Percentiles rank a stretch among this genome's conserved stretches.
Conservation (phyloP, 2,113 vertebrate species). For the Furnarius figulus region DNA sequence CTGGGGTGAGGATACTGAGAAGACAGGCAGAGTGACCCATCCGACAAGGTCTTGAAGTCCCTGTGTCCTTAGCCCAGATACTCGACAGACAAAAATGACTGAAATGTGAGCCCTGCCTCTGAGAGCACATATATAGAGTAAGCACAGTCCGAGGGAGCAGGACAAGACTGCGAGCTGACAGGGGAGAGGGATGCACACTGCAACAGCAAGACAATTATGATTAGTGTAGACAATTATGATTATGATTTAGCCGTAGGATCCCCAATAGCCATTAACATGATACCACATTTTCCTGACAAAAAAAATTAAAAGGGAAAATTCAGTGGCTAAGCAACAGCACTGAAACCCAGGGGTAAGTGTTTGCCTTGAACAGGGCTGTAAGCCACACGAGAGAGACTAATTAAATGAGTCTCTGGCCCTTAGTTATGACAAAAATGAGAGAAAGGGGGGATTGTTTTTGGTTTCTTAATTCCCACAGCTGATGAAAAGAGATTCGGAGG, state of each 20-base stretch:
- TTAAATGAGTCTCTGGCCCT: background rate
- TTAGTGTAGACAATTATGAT: conserved; percentile 47
- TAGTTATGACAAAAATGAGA: background rate
- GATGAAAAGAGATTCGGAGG: background rate
- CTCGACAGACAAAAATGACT: background rate
- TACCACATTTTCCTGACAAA: conserved; percentile 29
- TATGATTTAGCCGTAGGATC: conserved; percentile 41
- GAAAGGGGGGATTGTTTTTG: background rate
- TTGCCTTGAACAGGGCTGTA: background rate
- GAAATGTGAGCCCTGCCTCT: background rate
- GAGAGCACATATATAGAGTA: accelerated
- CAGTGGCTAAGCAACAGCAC: background rate
- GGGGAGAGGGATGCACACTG: background rate
- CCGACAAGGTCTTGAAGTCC: background rate
- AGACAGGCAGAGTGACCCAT: background rate
- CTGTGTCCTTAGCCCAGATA: background rate
- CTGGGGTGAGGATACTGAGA: background rate
- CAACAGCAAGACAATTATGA: conserved; percentile 36
- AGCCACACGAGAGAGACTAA: background rate
- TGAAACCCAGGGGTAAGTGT: background rate
- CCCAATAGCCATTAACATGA: conserved; percentile 17
- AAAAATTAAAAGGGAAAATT: background rate
- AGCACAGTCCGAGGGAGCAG: background rate
- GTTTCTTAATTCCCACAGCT: background rate
- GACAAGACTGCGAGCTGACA: background rate